These are phyloP conservation scores for Xenotilapia caudafasciata DNA, from an alignment of 2,113 vertebrate species.

Conservation along the genomic window DNA sequence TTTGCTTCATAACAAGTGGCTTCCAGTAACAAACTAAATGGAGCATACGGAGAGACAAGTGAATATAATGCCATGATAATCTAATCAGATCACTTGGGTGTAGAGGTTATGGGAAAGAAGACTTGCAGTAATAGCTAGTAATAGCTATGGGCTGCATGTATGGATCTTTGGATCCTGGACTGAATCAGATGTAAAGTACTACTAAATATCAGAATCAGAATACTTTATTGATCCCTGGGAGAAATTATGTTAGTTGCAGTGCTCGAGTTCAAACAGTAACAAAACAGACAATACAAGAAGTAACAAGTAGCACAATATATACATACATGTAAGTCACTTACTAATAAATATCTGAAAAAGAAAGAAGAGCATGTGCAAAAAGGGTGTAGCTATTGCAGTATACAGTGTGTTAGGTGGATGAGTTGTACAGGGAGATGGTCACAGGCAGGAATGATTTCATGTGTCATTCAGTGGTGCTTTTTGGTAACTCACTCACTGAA, in stretches of 20 bases:
- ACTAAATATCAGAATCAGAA: background rate
- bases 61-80: slow-evolving; percentile 33
- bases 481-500: background rate
- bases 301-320: background rate
- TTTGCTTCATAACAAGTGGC: slow-evolving; percentile 20
- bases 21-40: slow-evolving; percentile 19
- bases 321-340: background rate
- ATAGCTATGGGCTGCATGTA: background rate
- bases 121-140: slow-evolving; percentile 3
- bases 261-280: background rate
- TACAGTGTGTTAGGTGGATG: background rate
- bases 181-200: background rate
- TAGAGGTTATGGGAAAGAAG: slow-evolving; percentile 26
- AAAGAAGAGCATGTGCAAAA: background rate
- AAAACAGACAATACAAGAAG: background rate
- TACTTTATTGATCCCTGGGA: background rate
- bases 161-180: background rate
- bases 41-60: slow-evolving; percentile 35
- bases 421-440: background rate
- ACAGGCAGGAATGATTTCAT: background rate
- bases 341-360: background rate
- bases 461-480: background rate
- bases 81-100: slow-evolving; percentile 47
- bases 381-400: background rate
- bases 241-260: background rate